phyloP scores from a whole-genome alignment of 1,140 invertebrate species.

The Bilobella aurantiaca region DNA sequence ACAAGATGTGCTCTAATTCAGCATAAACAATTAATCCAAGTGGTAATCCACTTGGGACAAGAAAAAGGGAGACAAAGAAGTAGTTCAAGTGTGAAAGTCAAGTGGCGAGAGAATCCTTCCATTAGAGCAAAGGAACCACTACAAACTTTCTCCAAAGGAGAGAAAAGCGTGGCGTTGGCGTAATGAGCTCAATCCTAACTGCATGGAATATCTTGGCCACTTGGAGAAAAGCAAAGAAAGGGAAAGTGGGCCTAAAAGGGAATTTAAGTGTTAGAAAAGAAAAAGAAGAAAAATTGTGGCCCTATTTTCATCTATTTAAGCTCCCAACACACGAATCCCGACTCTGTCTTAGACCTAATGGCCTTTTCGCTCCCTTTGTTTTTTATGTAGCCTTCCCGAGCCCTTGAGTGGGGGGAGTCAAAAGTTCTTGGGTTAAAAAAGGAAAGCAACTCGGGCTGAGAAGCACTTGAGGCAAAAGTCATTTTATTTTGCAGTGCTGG shows the following conservation, averaged over 20 bases:
- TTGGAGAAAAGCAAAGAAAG: not conserved
- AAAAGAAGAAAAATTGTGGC: not conserved
- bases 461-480: conserved; percentile 8
- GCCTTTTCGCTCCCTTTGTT: conserved; percentile 1
- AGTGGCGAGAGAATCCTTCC: not conserved
- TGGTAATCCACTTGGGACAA: too few species aligned
- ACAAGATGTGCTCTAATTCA: too few species aligned
- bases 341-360: conserved; percentile 23
- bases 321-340: conserved; percentile 20
- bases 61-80: not conserved
- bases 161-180: not conserved
- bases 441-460: not conserved
- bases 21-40: too few species aligned
- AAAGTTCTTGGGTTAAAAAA: too few species aligned
- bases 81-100: not conserved
- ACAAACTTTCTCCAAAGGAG: too few species aligned
- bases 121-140: too few species aligned
- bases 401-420: not conserved
- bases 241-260: not conserved
- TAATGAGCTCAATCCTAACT: not conserved
- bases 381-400: not conserved
- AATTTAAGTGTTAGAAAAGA: conserved; percentile 1
- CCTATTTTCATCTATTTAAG: conserved; percentile 8
- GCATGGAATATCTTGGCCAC: not conserved
- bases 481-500: conserved; percentile 1